Conservation (phyloP, 2,113 vertebrate species). For the Numida meleagris region DNA sequence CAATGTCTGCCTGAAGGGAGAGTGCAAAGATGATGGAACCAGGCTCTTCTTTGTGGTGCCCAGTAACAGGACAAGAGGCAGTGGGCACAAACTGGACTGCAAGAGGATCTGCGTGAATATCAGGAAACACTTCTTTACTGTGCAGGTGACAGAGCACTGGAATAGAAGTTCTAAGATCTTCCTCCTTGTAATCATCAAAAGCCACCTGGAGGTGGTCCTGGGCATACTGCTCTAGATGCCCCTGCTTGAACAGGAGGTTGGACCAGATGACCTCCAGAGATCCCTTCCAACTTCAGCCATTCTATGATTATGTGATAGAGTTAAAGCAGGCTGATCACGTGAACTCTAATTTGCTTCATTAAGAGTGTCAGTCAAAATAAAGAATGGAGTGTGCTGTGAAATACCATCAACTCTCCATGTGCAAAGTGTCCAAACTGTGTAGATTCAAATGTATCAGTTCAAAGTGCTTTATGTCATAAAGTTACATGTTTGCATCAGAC, state of each 20-base stretch:
- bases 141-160: background rate
- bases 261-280: no score
- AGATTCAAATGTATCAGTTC: background rate
- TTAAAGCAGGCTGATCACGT: background rate
- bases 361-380: background rate
- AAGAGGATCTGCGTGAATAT: background rate
- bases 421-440: background rate
- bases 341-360: background rate
- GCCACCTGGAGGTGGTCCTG: no score
- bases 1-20: background rate
- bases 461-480: background rate
- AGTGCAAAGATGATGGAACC: background rate
- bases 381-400: background rate
- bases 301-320: background rate
- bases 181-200: background rate
- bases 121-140: background rate
- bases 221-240: no score
- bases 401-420: background rate
- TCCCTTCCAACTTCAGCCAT: no score
- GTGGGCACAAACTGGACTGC: background rate
- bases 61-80: background rate
- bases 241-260: no score
- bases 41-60: background rate
- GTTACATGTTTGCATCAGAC: background rate
- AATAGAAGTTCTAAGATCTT: background rate